Evolutionary conservation across 1,140 invertebrate species (phyloP).

Genomic region (Aphis craccivora): DNA sequence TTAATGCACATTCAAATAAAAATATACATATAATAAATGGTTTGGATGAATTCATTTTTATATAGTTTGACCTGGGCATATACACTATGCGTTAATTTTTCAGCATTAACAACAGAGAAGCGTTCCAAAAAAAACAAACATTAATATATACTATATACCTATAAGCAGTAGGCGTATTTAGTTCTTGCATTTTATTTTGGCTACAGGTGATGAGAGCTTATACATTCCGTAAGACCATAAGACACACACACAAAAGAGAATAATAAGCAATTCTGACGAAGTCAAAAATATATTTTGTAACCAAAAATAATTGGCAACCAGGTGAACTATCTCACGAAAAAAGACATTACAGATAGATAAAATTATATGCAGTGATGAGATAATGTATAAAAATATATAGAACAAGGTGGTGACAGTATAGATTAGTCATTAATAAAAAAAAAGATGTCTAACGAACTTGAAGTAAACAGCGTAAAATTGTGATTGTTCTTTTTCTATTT

Average conservation of each 20-base stretch:
- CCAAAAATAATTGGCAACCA: conserved; percentile 46
- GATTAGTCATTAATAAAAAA: not conserved
- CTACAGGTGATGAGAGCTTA: not conserved
- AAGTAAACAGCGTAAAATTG: not conserved
- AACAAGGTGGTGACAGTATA: not conserved
- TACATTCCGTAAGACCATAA: not conserved
- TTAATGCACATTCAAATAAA: conserved; percentile 4
- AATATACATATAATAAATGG: not conserved
- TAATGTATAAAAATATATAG: not conserved
- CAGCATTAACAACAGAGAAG: not conserved
- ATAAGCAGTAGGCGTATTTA: not conserved
- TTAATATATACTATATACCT: not conserved
- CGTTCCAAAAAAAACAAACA: not conserved
- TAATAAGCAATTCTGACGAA: not conserved
- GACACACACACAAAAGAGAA: not conserved
- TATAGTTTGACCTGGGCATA: not conserved
- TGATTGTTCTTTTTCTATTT: not conserved
- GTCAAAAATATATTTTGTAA: conserved; percentile 48
- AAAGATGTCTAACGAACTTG: not conserved
- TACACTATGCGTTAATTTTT: not conserved
- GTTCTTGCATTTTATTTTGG: not conserved
- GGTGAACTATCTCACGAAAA: conserved; percentile 19
- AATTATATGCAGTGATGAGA: not conserved
- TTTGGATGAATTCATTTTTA: not conserved
- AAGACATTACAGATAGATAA: not conserved